Percentiles rank a stretch among this genome's conserved stretches.
Conservation (phyloP, 2,113 vertebrate genomes). For the Colaptes auratus region DNA sequence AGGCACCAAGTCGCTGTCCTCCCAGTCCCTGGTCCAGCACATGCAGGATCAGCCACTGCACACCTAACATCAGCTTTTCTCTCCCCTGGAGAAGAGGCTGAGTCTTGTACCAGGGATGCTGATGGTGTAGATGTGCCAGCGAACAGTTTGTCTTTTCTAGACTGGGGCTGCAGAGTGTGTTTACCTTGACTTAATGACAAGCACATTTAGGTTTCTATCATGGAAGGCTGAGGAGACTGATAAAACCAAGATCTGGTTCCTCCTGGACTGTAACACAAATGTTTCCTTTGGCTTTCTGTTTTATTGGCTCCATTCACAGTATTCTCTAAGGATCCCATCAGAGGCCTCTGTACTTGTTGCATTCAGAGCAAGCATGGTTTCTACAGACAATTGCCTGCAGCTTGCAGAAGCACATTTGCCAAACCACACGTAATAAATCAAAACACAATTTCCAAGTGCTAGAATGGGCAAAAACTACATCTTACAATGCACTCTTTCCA, state of each 20-base stretch:
- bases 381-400: constrained; percentile 48
- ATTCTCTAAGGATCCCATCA: constrained; percentile 37
- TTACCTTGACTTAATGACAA: constrained; percentile 9
- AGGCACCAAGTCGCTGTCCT: neutral
- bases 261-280: constrained; percentile 45
- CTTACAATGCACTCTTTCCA: neutral
- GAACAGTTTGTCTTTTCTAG: neutral
- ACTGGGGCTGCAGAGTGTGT: neutral
- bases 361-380: neutral
- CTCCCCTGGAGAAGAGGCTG: neutral
- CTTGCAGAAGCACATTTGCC: constrained; percentile 43
- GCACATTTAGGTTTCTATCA: constrained; percentile 17
- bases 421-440: constrained; percentile 64
- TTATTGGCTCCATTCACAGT: neutral
- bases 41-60: neutral
- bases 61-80: neutral
- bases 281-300: constrained; percentile 58
- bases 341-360: neutral
- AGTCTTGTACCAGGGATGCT: neutral
- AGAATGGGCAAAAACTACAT: neutral
- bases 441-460: constrained; percentile 52
- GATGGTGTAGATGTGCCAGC: neutral
- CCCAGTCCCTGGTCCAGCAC: neutral
- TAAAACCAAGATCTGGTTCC: constrained; percentile 46
- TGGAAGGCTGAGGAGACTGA: neutral